Conservation (phyloP, 2,888 invertebrate genomes). For the Aphidius colemani region DNA sequence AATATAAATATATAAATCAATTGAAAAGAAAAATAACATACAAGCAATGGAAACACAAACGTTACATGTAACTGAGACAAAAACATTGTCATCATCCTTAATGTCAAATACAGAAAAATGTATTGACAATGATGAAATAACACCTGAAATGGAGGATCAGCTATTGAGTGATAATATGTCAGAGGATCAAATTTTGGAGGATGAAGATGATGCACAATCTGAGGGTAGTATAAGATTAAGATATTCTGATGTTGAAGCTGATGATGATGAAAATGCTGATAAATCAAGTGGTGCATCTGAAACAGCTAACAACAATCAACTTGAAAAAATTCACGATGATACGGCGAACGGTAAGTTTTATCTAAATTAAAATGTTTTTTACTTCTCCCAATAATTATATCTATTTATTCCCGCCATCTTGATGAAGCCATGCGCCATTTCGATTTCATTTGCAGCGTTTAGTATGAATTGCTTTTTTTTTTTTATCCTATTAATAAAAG, state of each 20-base stretch:
- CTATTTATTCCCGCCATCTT: not conserved
- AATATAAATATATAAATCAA: too few relatives aligned
- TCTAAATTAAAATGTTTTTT: not conserved
- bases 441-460: not conserved
- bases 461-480: not conserved
- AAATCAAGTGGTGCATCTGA: conserved; percentile 8
- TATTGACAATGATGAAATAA: conserved; percentile 37
- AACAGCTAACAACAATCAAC: conserved; percentile 2
- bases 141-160: conserved; percentile 48
- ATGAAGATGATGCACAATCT: conserved; percentile 48
- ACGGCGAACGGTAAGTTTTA: conserved; percentile 30
- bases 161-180: conserved; percentile 40
- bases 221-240: conserved; percentile 54
- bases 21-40: conserved; percentile 37
- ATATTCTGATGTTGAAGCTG: conserved; percentile 54
- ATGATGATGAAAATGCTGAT: conserved; percentile 32
- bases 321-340: not conserved
- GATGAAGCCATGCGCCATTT: not conserved
- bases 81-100: conserved; percentile 36
- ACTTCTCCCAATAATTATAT: not conserved
- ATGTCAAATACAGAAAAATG: conserved; percentile 36
- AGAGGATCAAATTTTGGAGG: conserved; percentile 28
- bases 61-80: conserved; percentile 43
- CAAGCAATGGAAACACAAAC: conserved; percentile 45
- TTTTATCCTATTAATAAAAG: not conserved